phyloP scores from a whole-genome alignment of 2,888 invertebrate species.

The Thelaira solivaga region DNA sequence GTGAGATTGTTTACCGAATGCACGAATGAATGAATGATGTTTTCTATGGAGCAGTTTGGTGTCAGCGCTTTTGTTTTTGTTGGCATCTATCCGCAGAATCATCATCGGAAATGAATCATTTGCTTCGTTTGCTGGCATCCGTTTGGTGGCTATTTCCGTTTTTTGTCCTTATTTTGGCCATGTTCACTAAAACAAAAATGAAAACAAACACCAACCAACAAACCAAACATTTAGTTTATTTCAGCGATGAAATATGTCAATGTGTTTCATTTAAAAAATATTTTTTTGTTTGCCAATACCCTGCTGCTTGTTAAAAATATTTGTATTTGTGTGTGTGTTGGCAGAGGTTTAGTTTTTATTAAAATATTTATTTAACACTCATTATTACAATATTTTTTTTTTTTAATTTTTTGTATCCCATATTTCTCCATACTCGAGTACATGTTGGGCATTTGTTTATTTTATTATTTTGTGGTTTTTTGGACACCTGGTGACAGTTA shows the following conservation, averaged over 20 bases:
- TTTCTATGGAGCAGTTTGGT: conserved; percentile 23
- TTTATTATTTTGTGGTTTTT: conserved; percentile 52
- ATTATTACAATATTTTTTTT: conserved; percentile 28
- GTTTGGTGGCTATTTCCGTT: conserved; percentile 76
- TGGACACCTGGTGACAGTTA: conserved; percentile 64
- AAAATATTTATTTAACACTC: conserved; percentile 40
- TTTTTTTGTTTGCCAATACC: conserved; percentile 29
- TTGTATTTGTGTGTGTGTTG: not conserved
- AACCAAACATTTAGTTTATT: conserved; percentile 6
- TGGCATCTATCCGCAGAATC: conserved; percentile 69
- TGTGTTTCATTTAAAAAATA: no score
- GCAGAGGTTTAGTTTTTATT: conserved; percentile 42
- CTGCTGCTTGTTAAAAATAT: not conserved
- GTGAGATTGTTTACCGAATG: not conserved
- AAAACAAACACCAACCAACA: not conserved
- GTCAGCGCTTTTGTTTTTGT: conserved; percentile 57
- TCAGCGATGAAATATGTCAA: conserved; percentile 9
- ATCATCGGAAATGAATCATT: conserved; percentile 76
- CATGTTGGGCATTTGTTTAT: conserved; percentile 22
- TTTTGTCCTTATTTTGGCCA: conserved; percentile 66
- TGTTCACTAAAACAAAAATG: conserved; percentile 34
- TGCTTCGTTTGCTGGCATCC: conserved; percentile 76
- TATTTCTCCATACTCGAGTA: no score
- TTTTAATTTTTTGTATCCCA: conserved; percentile 25
- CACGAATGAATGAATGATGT: not conserved